A percentile compares a stretch with the other conserved stretches of the same genome.
These are phyloP conservation scores for Halichondria panicea DNA, from an alignment of 37 sponge, comb jelly and placozoan genomes.

Conservation along the genomic window DNA sequence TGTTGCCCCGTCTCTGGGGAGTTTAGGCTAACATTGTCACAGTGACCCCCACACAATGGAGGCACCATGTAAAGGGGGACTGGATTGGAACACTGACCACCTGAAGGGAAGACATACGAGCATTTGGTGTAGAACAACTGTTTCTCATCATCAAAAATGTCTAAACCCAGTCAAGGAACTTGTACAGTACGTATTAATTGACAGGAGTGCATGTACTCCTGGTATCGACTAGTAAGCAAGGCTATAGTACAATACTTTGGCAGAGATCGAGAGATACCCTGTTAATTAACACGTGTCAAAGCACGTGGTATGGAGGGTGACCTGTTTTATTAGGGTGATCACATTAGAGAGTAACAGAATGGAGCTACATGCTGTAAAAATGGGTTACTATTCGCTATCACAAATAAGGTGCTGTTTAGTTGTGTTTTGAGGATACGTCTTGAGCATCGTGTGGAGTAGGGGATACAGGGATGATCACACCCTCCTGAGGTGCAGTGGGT, in stretches of 20 bases:
- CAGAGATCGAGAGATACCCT: conserved; percentile 16
- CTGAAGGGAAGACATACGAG: conserved; percentile 30
- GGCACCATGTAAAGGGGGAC: conserved; percentile 58
- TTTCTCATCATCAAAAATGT: conserved; percentile 54
- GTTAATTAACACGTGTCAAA: no score
- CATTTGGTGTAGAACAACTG: conserved; percentile 63
- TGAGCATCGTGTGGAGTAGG: conserved; percentile 37
- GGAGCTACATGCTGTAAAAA: no score
- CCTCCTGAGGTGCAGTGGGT: conserved; percentile 9
- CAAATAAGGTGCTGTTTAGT: neutral
- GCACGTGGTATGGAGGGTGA: no score
- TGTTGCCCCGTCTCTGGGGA: neutral
- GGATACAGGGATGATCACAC: conserved; percentile 35
- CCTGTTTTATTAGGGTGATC: no score
- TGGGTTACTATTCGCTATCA: neutral
- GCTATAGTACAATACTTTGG: neutral
- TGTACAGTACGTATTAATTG: neutral
- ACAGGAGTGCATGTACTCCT: no score
- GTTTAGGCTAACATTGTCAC: conserved; percentile 13
- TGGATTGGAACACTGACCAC: conserved; percentile 50
- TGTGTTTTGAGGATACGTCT: conserved; percentile 43
- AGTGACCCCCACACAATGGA: conserved; percentile 54
- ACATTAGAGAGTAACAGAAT: no score
- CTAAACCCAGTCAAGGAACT: conserved; percentile 11
- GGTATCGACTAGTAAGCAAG: neutral